Base-by-base conservation (phyloP, 2,113 vertebrate genomes). In the Spermophilus dauricus region DNA sequence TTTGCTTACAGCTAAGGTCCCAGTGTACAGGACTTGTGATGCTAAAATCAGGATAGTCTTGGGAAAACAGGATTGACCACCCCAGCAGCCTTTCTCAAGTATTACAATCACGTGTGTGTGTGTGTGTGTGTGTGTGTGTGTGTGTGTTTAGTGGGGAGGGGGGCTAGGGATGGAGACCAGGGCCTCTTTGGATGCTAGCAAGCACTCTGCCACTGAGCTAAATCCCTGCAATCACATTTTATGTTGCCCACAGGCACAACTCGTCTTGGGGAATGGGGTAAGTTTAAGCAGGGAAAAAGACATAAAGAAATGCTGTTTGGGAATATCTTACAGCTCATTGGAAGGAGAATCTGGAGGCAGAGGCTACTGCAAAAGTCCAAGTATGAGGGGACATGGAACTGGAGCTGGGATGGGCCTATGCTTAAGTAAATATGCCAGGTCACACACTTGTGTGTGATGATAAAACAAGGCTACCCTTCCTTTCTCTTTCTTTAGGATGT, bases 241-340 rank as follows among this genome's bases (percentile, higher is more conserved):
- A 65, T 85, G 26, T 96, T 88, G 30, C 42, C 58, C 48, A 81
- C 18, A 92, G 93, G n/a, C 12, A 87, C 32, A 80, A 4, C 14
- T 83, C 20, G 53, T 94, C 53, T 84, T 90, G 70, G n/a, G 26
- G 7, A 81, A 84, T 5, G 86, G 16, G 80, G 61, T 86, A 69
- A 73, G n/a, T 86, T 94, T 73, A n/a, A 78, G 48, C 14, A 86
- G 89, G 89, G 34, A 76, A 93, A 77, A 69, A 30, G 22, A 45
- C 51, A n/a, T 4, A 28, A 86, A 70, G 45, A 73, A 93, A 77
- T 39, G 72, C 26, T 93, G 0, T 72, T 20, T 80, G 39, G n/a
- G n/a, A 10, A 28, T 63, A 30, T 45, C 18, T 42, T 26, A n/a
- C 16, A 86, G 37, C 7, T 13, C 51, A 16, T 10, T 22, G 34